Evolutionary conservation across 2,113 vertebrate species (phyloP).

Genomic region (Brevimyrus niger): DNA sequence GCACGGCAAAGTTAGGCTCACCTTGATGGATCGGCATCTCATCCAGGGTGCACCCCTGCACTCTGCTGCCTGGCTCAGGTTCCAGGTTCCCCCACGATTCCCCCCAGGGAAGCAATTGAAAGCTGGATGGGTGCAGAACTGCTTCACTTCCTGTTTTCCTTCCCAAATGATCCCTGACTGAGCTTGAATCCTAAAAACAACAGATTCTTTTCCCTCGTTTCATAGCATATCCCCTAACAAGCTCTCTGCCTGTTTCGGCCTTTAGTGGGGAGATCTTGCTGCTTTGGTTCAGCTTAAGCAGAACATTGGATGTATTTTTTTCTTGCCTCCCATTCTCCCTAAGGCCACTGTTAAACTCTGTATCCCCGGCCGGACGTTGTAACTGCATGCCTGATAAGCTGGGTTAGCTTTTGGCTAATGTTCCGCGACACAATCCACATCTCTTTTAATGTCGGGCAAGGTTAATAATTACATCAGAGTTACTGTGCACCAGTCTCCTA

Average conservation of each 20-base stretch:
- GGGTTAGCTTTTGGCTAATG: background rate
- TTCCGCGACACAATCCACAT: background rate
- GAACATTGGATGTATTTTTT: background rate
- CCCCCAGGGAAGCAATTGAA: background rate
- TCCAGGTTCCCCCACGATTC: background rate
- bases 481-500: background rate
- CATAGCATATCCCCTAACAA: background rate
- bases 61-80: background rate
- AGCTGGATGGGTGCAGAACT: background rate
- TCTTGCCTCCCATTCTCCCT: background rate
- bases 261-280: background rate
- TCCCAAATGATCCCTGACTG: background rate
- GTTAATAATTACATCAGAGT: slow-evolving; percentile 3
- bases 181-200: background rate
- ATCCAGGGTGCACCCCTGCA: background rate
- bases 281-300: background rate
- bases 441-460: background rate
- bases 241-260: background rate
- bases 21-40: background rate
- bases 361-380: background rate
- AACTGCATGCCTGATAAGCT: background rate
- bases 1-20: background rate
- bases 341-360: background rate
- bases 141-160: background rate
- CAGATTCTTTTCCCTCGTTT: background rate